These are phyloP conservation scores for Tricholauxania praeusta DNA, from an alignment of 2,888 invertebrate species.

Conservation along the genomic window DNA sequence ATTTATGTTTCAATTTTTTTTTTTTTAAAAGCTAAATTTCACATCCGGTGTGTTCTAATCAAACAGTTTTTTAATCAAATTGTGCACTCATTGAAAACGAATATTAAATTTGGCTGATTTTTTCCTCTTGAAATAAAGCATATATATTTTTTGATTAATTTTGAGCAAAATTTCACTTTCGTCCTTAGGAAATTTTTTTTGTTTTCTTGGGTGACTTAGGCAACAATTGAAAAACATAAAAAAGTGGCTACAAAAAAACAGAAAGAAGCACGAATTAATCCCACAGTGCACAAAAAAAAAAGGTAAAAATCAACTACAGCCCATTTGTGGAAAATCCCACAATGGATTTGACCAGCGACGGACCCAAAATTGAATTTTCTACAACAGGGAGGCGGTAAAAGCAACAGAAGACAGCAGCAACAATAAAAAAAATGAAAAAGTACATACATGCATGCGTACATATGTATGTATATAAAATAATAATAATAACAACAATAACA, in stretches of 20 bases:
- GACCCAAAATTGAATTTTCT: slow-evolving; percentile 62
- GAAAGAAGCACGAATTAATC: neutral
- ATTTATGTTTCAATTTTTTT: too few species aligned
- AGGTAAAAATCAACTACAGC: neutral
- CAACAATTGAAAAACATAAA: too few species aligned
- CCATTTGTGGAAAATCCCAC: slow-evolving; percentile 16
- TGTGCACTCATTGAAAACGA: too few species aligned
- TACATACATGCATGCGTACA: neutral
- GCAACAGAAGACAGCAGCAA: slow-evolving; percentile 7
- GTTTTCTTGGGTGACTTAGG: too few species aligned
- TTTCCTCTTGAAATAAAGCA: too few species aligned
- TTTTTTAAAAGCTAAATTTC: too few species aligned
- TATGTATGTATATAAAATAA: slow-evolving; percentile 40
- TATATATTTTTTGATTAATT: too few species aligned
- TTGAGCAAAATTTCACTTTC: too few species aligned
- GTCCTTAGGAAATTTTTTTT: too few species aligned
- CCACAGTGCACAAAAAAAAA: neutral
- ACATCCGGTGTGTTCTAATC: too few species aligned
- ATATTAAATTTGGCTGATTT: too few species aligned
- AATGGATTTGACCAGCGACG: slow-evolving; percentile 57
- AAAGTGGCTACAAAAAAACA: neutral
- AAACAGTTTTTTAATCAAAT: too few species aligned
- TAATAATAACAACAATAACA: slow-evolving; percentile 19
- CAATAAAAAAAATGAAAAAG: neutral
- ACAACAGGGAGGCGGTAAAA: slow-evolving; percentile 33